Base-by-base conservation (phyloP, 1,140 invertebrate species). In the Drosophila bifasciata region DNA sequence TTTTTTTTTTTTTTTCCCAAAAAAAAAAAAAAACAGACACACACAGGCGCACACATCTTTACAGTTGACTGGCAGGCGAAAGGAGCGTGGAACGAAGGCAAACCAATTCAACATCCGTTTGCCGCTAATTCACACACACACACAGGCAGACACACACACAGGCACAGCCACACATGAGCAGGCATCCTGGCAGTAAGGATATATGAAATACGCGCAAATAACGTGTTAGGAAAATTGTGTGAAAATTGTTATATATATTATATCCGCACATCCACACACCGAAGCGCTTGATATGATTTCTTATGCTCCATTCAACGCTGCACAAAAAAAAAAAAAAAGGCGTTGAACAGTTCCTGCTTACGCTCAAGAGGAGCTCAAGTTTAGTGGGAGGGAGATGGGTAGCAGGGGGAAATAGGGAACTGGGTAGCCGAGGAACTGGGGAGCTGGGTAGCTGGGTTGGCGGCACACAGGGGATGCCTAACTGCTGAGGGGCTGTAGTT, bases 241-340 rank as follows among this genome's bases (percentile, higher is more conserved):
- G 81, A 86, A 86, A 86, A 86, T 86, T 86, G 83, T 86, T 86
- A 86, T 86, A 86, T 86, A 86, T 86, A 86, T 88, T 86, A 81
- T 88, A 88, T 86, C 81, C 81, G 81, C 63, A 77, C 64, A 88
- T 86, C 81, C 81, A 77, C 63, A 77, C 64, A 68, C 46, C 63
- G 69, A 59, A 74, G 73, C 69, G 61, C 83, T 86, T 75, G 63
- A 85, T 85, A 86, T 86, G 81, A 86, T 86, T 86, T 78, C 81
- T 86, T 86, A 86, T 81, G 81, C 81, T 74, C 83, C 81, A 86
- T 88, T 86, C 83, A 74, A 69, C 51, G 69, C 64, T 36, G 32
- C 3, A n/a, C n/a, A n/a, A n/a, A n/a, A n/a, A n/a, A n/a, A n/a
- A n/a, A n/a, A n/a, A 21, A 16, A 75, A 86, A 86, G 83, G 81